These are phyloP conservation scores for Cephalopachus bancanus DNA, from an alignment of 2,797 vertebrate genomes.

Conservation along the genomic window DNA sequence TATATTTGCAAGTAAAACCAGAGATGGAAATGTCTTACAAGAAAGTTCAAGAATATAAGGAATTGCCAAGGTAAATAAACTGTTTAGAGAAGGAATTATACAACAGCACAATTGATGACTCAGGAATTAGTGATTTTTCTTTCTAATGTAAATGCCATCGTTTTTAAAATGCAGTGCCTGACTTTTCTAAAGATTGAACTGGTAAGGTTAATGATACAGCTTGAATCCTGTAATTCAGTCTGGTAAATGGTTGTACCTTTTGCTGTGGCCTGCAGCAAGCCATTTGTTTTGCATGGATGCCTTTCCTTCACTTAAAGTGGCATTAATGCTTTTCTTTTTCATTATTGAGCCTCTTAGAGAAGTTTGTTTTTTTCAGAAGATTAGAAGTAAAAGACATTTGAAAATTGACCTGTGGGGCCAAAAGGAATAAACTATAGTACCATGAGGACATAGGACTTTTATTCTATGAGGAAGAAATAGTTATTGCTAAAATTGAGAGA, in stretches of 20 bases:
- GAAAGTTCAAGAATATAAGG: constrained; percentile 62
- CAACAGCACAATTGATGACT: constrained; percentile 14
- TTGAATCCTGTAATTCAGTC: constrained; percentile 47
- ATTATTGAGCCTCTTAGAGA: constrained; percentile 43
- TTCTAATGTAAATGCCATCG: constrained; percentile 43
- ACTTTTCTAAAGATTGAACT: constrained; percentile 58
- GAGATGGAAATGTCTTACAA: constrained; percentile 49
- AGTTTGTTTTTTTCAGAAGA: constrained; percentile 68
- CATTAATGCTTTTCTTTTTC: constrained; percentile 65
- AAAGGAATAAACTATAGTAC: constrained; percentile 34
- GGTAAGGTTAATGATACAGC: constrained; percentile 15
- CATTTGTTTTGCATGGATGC: constrained; percentile 71
- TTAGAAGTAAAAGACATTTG: constrained; percentile 66
- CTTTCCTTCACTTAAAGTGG: constrained; percentile 76
- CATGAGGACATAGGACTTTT: background rate
- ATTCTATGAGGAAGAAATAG: background rate
- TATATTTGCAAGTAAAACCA: constrained; percentile 65
- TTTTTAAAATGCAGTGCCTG: constrained; percentile 47
- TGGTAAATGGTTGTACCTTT: constrained; percentile 51
- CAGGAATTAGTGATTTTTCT: constrained; percentile 37
- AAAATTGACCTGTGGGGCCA: constrained; percentile 40
- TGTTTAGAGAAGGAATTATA: constrained; percentile 44
- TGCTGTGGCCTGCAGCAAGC: constrained; percentile 65
- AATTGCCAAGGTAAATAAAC: constrained; percentile 55
- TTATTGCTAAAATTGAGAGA: constrained; percentile 49